phyloP scores from a whole-genome alignment of 2,113 vertebrate species.

The Pogona vitticeps region DNA sequence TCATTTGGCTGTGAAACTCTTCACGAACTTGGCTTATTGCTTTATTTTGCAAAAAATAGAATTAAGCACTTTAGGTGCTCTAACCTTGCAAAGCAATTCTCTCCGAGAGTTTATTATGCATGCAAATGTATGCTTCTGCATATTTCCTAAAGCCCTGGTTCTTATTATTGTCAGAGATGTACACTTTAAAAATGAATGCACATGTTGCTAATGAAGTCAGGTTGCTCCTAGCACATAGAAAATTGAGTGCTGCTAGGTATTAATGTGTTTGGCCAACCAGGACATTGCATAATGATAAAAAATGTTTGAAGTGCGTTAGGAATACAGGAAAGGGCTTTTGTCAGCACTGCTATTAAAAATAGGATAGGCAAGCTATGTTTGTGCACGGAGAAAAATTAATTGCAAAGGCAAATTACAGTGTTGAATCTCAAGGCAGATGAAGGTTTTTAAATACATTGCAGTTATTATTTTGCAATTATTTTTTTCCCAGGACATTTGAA shows the following conservation, averaged over 20 bases:
- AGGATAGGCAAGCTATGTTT: neutral
- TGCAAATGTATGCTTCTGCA: neutral
- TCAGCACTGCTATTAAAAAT: slow-evolving; percentile 36
- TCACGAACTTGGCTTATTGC: slow-evolving; percentile 24
- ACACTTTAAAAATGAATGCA: neutral
- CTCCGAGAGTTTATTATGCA: neutral
- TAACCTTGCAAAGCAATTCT: slow-evolving; percentile 7
- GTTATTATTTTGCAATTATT: neutral
- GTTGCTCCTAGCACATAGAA: slow-evolving; percentile 37
- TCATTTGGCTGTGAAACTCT: neutral
- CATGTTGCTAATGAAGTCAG: slow-evolving; percentile 36
- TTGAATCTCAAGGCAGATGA: neutral
- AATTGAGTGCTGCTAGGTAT: slow-evolving; percentile 29
- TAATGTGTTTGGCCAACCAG: slow-evolving; percentile 24
- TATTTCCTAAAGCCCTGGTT: slow-evolving; percentile 3
- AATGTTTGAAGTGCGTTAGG: slow-evolving; percentile 35
- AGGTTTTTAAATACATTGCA: neutral
- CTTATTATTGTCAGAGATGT: slow-evolving; percentile 14
- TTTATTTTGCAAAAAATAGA: neutral
- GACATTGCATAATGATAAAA: neutral
- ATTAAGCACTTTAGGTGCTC: slow-evolving; percentile 7
- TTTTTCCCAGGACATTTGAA: neutral
- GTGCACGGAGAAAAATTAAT: slow-evolving; percentile 1
- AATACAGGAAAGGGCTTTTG: slow-evolving; percentile 36
- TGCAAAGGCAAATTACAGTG: slow-evolving; percentile 19